Base-by-base conservation (phyloP, 2,113 vertebrate species). In the Sapayoa aenigma region DNA sequence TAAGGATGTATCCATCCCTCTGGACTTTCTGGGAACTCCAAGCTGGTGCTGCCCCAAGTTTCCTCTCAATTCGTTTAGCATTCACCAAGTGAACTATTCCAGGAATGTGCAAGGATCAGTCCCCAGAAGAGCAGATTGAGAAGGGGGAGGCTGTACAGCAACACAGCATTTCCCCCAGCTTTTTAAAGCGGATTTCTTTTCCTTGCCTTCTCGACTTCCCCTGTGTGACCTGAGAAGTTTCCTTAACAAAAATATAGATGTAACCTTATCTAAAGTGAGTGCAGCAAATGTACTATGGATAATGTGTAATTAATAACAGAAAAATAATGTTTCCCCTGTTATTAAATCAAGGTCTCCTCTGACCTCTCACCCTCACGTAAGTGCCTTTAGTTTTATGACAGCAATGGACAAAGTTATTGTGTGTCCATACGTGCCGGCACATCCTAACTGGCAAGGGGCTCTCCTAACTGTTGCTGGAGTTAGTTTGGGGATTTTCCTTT, bases 301-400 rank as follows among this genome's bases (percentile, higher is more conserved):
- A 96, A 97, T 42, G 68, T 2, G 56, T 97, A 98, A 98, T 98
- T 97, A 98, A 98, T 97, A 98, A 98, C 98, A 98, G 97, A 98
- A 98, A 96, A 47, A 47, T 97, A 93, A 97, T 87, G 90, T 92
- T 97, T 93, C 92, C 62, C 96, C 60, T 84, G 83, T 96, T 97
- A 96, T 96, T 97, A 96, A 96, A 95, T 83, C 87, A 94, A 93
- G 87, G 94, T 94, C 80, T 87, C 85, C 69, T 31, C 67, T 91
- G 95, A 97, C 97, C 98, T 95, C 93, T 98, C 97, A 97, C 97
- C 97, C 96, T 90, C 95, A 67, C 93, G 90, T 94, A 97, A 97
- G 94, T 97, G 97, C 97, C 97, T 98, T 95, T 71, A 68, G 79
- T 97, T 98, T 98, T 98, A 97, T 97, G 97, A 96, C 65, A 93